phyloP scores from a whole-genome alignment of 2,797 vertebrate species.

The Neosilurus hyrtlii region DNA sequence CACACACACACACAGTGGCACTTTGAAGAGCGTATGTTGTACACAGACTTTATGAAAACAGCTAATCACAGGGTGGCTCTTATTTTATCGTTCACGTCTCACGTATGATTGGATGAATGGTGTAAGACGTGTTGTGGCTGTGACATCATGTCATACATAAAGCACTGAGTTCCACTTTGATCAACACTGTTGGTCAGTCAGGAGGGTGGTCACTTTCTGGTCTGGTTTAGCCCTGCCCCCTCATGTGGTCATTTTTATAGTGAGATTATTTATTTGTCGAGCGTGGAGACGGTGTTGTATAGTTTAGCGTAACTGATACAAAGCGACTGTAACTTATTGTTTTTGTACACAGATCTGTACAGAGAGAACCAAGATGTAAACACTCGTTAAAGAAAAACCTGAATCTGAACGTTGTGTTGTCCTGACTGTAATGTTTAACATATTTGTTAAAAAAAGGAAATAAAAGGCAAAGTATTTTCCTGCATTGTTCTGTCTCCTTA shows the following conservation, averaged over 20 bases:
- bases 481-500: conserved; percentile 61
- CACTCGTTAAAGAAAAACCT: conserved; percentile 77
- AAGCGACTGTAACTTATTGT: conserved; percentile 98
- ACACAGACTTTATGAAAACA: background rate
- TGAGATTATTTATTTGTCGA: conserved; percentile 77
- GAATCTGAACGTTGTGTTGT: conserved; percentile 73
- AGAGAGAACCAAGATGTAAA: conserved; percentile 95
- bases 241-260: conserved; percentile 68
- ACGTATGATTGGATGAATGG: conserved; percentile 2
- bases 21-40: conserved; percentile 17
- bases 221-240: conserved; percentile 56
- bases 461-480: conserved; percentile 97
- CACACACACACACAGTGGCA: conserved; percentile 18
- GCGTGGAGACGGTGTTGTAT: conserved; percentile 76
- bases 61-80: conserved; percentile 14
- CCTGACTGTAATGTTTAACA: conserved; percentile 74
- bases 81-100: background rate
- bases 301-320: conserved; percentile 80
- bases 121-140: background rate
- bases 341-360: conserved; percentile 96
- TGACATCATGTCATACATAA: conserved; percentile 15
- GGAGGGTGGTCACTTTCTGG: conserved; percentile 14
- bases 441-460: conserved; percentile 85
- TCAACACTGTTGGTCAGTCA: conserved; percentile 4
- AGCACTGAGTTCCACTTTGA: conserved; percentile 21